These are phyloP conservation scores for Anas bernieri DNA, from an alignment of 2,797 vertebrate species.

Conservation along the genomic window DNA sequence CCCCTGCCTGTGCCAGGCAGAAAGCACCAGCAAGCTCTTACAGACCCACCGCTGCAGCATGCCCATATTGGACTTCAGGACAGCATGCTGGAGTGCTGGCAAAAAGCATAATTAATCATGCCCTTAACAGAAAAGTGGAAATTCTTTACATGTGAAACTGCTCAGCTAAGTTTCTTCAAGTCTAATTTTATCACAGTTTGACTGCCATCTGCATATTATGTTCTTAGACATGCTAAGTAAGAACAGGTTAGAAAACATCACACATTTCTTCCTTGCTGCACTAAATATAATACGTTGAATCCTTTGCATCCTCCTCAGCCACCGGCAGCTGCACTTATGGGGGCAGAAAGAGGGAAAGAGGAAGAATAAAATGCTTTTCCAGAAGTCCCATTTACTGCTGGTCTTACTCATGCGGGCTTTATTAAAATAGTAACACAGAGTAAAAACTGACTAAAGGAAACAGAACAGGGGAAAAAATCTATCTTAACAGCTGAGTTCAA, in stretches of 20 bases:
- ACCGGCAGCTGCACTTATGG: not conserved
- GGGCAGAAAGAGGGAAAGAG: not conserved
- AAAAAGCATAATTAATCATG: not conserved
- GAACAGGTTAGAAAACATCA: not conserved
- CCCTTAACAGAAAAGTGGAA: not conserved
- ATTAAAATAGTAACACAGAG: not conserved
- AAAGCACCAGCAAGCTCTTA: not conserved
- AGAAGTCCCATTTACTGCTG: not conserved
- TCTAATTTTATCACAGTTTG: not conserved
- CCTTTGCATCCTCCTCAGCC: not conserved
- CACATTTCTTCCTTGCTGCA: not conserved
- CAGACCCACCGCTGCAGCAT: not conserved
- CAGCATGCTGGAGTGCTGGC: not conserved
- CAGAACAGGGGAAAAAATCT: not conserved
- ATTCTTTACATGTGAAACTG: not conserved
- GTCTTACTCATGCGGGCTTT: not conserved
- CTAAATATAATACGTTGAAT: not conserved
- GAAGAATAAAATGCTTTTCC: not conserved
- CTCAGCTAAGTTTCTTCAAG: not conserved
- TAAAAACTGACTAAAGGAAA: not conserved
- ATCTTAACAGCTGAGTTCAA: not conserved
- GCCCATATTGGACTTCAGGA: not conserved
- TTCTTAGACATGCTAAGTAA: not conserved
- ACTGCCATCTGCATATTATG: not conserved
- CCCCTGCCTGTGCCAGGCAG: too few relatives aligned